Evolutionary conservation across 2,797 vertebrate species (phyloP), one percentile per base, ranked within the genome.

Genomic region (Microchirus variegatus): DNA sequence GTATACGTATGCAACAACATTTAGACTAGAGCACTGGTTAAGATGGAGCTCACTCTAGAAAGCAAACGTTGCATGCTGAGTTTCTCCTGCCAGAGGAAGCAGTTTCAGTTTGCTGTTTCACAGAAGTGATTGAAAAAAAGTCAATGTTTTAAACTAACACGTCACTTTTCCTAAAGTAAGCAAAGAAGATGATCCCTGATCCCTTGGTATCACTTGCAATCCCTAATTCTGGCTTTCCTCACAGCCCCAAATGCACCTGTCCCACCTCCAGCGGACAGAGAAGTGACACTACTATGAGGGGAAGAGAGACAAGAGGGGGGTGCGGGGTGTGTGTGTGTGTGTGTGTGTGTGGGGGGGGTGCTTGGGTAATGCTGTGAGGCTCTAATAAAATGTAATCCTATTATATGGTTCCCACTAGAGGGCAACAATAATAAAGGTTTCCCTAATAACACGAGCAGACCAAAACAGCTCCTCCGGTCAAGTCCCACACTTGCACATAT

Each of bases 381-480:
- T 89, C 91, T 90, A 93, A 93, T 94, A 94, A 93, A 93, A 93
- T 93, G 91, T 94, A 94, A 94, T 93, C 92, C 92, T 92, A 92
- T 94, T 94, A 93, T 90, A 91, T 88, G 88, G 83, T 87, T 89
- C 89, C 89, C 92, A 92, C 92, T 92, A 92, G 92, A 93, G 92
- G 93, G 87, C 90, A 88, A 91, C 90, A 93, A 93, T 94, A 94
- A 94, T 93, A 93, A 93, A 93, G 91, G 91, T 92, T 93, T 93
- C 87, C 91, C 90, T 93, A 93, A 94, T 94, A 94, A 93, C 89
- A 87, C 78, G 50, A 88, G 83, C 78, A 90, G 89, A 89, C 91
- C 88, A 81, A 91, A 91, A 90, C 87, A 87, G 85, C 83, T 91
- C 86, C 88, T 87, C 78, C 84, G 87, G 92, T 91, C 83, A 90